A percentile compares a stretch with the other conserved stretches of the same genome.
Evolutionary conservation across 2,888 invertebrate species (phyloP).

Genomic region (Apantesis nais): DNA sequence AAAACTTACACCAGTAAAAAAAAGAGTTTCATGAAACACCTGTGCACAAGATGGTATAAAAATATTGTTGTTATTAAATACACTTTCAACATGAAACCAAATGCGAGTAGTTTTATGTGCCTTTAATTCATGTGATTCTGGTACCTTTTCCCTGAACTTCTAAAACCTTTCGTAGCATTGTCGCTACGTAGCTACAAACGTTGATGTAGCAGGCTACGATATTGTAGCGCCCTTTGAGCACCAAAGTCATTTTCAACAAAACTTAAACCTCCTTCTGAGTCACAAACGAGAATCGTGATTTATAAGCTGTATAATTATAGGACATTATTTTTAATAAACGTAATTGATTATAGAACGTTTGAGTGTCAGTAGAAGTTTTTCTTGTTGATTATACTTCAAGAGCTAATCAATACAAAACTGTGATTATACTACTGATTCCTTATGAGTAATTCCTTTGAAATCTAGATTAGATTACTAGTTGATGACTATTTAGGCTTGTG

Average conservation of each 20-base stretch:
- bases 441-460: background rate
- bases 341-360: background rate
- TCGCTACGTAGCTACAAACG: conserved; percentile 1
- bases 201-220: background rate
- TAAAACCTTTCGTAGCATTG: background rate
- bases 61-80: background rate
- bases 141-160: conserved; percentile 1
- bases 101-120: background rate
- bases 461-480: background rate
- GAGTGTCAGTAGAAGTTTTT: background rate
- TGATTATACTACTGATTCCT: too few species aligned
- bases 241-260: too few species aligned
- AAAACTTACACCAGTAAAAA: too few species aligned
- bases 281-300: background rate
- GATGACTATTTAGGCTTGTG: background rate
- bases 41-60: too few species aligned
- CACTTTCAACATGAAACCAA: background rate
- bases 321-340: background rate
- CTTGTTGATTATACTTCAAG: too few species aligned
- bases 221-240: background rate
- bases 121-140: background rate
- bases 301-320: background rate
- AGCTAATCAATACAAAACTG: too few species aligned
- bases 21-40: too few species aligned
- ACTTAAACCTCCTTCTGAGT: background rate